A percentile compares a stretch with the other conserved stretches of the same genome.
Evolutionary conservation across 2,888 invertebrate species (phyloP).

Genomic region (Spisula solida): DNA sequence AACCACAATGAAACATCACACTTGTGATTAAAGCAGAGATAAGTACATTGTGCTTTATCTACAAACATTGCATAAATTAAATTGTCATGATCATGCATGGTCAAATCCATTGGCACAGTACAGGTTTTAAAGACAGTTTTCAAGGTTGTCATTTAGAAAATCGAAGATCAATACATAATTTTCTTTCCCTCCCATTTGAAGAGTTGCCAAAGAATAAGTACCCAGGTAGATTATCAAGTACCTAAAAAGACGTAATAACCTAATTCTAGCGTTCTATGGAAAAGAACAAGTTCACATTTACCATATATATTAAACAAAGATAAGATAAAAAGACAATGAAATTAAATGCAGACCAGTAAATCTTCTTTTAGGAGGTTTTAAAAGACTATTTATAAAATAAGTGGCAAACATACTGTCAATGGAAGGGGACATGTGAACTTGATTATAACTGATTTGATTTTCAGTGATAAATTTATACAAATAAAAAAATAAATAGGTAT

Average conservation of each 20-base stretch:
- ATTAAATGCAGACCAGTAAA: neutral
- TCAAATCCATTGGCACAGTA: too few species aligned
- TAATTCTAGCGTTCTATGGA: neutral
- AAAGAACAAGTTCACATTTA: neutral
- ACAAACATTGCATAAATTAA: too few species aligned
- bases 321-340: constrained; percentile 13
- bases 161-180: too few species aligned
- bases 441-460: neutral
- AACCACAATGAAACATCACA: too few species aligned
- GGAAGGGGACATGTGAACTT: constrained; percentile 1
- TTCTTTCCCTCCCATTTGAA: neutral
- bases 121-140: too few species aligned
- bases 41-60: too few species aligned
- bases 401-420: neutral
- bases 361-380: neutral
- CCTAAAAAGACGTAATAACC: constrained; percentile 4
- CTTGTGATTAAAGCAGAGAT: too few species aligned
- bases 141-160: too few species aligned
- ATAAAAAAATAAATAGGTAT: neutral
- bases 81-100: too few species aligned
- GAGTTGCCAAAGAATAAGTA: constrained; percentile 6
- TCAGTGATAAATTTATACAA: constrained; percentile 3
- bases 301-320: neutral
- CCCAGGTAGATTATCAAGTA: neutral
- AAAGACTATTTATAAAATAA: neutral